Evolutionary conservation across 2,888 invertebrate species (phyloP).

Genomic region (Dryobota labecula): DNA sequence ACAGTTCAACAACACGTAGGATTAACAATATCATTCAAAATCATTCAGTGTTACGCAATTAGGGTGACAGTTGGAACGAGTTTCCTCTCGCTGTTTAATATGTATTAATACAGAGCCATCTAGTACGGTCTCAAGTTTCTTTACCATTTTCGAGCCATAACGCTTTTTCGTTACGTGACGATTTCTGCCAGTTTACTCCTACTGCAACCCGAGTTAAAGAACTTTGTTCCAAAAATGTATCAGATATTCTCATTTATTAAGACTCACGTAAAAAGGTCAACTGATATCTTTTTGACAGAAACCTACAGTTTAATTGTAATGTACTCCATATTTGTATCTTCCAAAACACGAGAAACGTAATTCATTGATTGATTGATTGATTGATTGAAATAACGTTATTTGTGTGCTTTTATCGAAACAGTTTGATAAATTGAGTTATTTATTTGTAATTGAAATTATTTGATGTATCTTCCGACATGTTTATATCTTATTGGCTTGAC

Average conservation of each 20-base stretch:
- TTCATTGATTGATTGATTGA: constrained; percentile 56
- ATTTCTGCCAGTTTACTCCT: no score
- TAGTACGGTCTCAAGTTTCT: no score
- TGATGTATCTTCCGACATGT: background rate
- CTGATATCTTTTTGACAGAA: constrained; percentile 43
- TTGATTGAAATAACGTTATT: constrained; percentile 33
- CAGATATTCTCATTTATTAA: background rate
- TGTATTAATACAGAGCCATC: no score
- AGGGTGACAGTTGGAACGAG: no score
- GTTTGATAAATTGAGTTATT: constrained; percentile 29
- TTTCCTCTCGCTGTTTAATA: no score
- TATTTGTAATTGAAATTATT: constrained; percentile 5
- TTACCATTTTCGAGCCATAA: no score
- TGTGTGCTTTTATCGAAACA: constrained; percentile 65
- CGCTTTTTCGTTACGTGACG: no score
- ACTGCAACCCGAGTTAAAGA: no score
- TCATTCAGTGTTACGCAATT: no score
- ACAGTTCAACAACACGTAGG: no score
- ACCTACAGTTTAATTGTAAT: constrained; percentile 7
- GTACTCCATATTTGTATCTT: constrained; percentile 34
- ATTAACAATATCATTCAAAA: no score
- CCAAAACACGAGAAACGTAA: constrained; percentile 35
- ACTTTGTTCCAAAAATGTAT: no score
- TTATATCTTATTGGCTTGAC: background rate
- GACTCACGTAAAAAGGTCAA: constrained; percentile 36